Percentiles rank a stretch among this genome's conserved stretches.
These are phyloP conservation scores for Gymnorhina tibicen DNA, from an alignment of 2,113 vertebrate genomes.

Conservation along the genomic window DNA sequence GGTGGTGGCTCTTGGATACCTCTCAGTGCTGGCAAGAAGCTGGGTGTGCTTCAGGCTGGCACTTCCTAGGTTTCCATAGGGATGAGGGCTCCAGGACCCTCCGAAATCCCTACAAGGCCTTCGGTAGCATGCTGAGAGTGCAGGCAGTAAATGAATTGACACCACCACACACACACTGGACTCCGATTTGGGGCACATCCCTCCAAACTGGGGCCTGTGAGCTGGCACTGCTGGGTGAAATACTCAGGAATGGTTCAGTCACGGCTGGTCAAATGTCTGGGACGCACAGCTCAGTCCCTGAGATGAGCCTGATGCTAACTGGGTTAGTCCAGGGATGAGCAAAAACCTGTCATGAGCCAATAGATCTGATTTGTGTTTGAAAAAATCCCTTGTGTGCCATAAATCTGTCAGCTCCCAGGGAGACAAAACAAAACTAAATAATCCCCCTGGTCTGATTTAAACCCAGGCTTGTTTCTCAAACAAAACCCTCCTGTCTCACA, in stretches of 20 bases:
- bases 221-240: not conserved
- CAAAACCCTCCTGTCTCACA: fast-evolving
- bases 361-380: not conserved
- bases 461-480: not conserved
- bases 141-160: not conserved
- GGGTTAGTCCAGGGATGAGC: not conserved
- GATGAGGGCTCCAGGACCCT: not conserved
- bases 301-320: not conserved
- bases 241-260: fast-evolving
- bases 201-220: not conserved
- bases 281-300: not conserved
- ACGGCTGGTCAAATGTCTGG: not conserved
- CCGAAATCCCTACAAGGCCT: not conserved
- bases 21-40: not conserved
- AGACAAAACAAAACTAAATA: not conserved
- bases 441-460: not conserved
- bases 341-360: not conserved
- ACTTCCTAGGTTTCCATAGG: fast-evolving
- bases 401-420: not conserved
- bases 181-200: not conserved
- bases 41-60: not conserved
- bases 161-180: not conserved
- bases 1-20: not conserved
- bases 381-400: not conserved
- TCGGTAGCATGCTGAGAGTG: not conserved